These are phyloP conservation scores for Fistularia commersonii DNA, from an alignment of 2,797 vertebrate species.

Conservation along the genomic window DNA sequence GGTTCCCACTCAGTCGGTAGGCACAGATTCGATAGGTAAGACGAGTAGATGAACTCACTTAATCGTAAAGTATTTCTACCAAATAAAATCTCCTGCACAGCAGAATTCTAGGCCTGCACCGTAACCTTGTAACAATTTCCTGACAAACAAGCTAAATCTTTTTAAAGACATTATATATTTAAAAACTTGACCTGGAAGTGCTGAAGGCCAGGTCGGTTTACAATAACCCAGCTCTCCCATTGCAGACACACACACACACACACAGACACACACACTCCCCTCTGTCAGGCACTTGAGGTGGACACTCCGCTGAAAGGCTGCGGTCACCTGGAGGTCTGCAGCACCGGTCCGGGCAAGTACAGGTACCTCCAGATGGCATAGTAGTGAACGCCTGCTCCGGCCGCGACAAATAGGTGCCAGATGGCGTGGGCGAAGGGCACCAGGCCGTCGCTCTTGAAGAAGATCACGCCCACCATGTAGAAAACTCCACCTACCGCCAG, in stretches of 20 bases:
- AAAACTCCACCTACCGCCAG: constrained; percentile 83
- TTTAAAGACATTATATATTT: too few species aligned
- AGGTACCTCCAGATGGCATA: constrained; percentile 95
- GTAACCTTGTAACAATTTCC: too few species aligned
- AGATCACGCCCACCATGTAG: constrained; percentile 87
- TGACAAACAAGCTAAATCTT: too few species aligned
- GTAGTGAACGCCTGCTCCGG: constrained; percentile 85
- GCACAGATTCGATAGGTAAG: too few species aligned
- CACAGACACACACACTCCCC: neutral
- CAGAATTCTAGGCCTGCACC: too few species aligned
- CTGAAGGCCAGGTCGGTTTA: neutral
- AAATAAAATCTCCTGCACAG: too few species aligned
- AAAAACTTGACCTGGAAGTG: too few species aligned
- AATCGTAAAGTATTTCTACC: too few species aligned
- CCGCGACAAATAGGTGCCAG: constrained; percentile 93
- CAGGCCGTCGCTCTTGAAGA: constrained; percentile 93
- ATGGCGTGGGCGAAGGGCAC: constrained; percentile 95
- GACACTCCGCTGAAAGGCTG: neutral
- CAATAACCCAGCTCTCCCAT: neutral
- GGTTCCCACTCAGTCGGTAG: too few species aligned
- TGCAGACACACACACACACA: neutral
- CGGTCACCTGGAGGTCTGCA: constrained; percentile 75
- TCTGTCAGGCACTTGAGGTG: neutral
- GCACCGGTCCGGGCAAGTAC: constrained; percentile 71
- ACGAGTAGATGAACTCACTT: too few species aligned